Evolutionary conservation across 1,140 invertebrate genomes (phyloP).

Genomic region (Macrostomum lignano): DNA sequence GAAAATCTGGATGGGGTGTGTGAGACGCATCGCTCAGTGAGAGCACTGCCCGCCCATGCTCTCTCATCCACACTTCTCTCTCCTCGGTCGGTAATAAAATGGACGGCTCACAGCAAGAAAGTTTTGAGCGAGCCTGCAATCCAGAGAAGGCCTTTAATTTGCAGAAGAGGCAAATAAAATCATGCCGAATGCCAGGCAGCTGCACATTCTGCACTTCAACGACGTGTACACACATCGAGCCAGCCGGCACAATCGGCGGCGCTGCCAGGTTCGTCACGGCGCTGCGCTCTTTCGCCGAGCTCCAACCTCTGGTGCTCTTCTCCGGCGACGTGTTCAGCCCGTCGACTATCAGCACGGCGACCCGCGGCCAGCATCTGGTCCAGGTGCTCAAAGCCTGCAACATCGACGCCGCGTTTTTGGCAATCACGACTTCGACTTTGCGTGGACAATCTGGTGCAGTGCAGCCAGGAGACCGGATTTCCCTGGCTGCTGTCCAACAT

Average conservation of each 20-base stretch:
- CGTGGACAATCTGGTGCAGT: conserved; percentile 45
- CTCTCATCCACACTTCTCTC: too few relatives aligned
- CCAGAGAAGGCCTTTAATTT: too few relatives aligned
- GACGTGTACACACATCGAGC: conserved; percentile 53
- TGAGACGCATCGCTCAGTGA: too few relatives aligned
- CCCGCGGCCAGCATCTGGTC: conserved; percentile 72
- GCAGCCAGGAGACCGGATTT: conserved; percentile 55
- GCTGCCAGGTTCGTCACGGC: conserved; percentile 50
- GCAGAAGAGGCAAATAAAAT: too few relatives aligned
- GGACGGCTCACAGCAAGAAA: too few relatives aligned
- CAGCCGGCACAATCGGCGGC: too few relatives aligned
- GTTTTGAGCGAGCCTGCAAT: too few relatives aligned
- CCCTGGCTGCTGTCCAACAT: conserved; percentile 69
- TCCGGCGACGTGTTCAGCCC: conserved; percentile 63
- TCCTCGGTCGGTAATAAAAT: too few relatives aligned
- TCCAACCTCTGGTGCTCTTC: conserved; percentile 45
- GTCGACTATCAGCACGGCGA: conserved; percentile 58
- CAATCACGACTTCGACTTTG: conserved; percentile 80
- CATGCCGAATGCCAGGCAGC: neutral
- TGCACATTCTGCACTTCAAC: conserved; percentile 50
- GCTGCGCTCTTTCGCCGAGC: conserved; percentile 37
- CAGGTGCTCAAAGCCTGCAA: conserved; percentile 49
- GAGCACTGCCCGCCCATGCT: too few relatives aligned
- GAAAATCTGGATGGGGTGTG: too few relatives aligned
- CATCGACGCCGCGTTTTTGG: conserved; percentile 57